Percentiles rank a stretch among this genome's conserved stretches.
These are phyloP conservation scores for Anas bahamensis DNA, from an alignment of 2,797 vertebrate genomes.

Conservation along the genomic window DNA sequence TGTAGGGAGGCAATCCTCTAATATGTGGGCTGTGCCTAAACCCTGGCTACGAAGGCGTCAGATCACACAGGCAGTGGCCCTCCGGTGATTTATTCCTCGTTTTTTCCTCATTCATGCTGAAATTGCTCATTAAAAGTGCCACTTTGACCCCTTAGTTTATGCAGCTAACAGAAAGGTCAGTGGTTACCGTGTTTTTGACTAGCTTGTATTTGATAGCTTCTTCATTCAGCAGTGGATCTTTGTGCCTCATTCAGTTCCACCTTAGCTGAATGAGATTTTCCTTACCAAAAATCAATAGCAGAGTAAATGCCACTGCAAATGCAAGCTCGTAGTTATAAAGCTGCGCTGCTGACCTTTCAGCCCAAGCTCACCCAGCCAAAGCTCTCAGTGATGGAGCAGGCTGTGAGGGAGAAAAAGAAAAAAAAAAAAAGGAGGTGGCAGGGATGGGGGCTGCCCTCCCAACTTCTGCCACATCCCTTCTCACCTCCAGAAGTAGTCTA, in stretches of 20 bases:
- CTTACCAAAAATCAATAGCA: accelerated
- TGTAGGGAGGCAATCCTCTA: neutral
- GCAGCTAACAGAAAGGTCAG: neutral
- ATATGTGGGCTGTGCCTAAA: neutral
- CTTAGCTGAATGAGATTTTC: neutral
- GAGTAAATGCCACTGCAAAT: neutral
- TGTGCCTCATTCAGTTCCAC: accelerated
- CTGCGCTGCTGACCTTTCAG: too few species aligned
- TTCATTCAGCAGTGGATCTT: accelerated
- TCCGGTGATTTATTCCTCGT: neutral
- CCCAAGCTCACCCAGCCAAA: neutral
- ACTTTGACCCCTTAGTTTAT: neutral
- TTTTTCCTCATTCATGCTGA: neutral
- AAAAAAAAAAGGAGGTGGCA: accelerated
- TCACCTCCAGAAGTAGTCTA: neutral
- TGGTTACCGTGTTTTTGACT: neutral
- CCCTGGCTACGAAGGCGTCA: too few species aligned
- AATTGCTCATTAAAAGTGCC: accelerated
- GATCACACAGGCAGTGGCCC: neutral
- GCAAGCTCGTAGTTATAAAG: neutral
- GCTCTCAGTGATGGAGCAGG: accelerated
- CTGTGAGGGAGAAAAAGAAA: neutral
- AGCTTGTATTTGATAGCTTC: accelerated
- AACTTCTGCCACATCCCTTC: neutral
- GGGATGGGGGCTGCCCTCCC: neutral